Percentiles rank a stretch among this genome's conserved stretches.
Conservation (phyloP, 2,797 vertebrate genomes). For the Arrhamphus sclerolepis region DNA sequence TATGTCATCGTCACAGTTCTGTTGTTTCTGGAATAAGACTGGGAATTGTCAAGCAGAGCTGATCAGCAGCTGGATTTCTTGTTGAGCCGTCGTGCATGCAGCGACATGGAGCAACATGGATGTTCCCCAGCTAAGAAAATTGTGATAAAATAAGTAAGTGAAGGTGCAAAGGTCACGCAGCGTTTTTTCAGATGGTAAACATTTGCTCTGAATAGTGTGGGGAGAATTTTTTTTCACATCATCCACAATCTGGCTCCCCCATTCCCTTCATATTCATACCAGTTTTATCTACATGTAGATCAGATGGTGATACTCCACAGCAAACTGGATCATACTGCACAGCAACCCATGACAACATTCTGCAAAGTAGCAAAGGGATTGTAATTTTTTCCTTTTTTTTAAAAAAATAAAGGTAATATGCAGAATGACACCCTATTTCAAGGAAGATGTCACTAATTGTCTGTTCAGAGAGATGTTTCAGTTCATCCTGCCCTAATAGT, state of each 20-base stretch:
- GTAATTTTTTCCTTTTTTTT: conserved; percentile 23
- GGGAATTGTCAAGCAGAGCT: too few relatives aligned
- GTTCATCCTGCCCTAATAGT: conserved; percentile 61
- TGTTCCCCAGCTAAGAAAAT: too few relatives aligned
- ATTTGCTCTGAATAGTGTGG: too few relatives aligned
- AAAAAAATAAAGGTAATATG: conserved; percentile 33
- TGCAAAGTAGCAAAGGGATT: conserved; percentile 13
- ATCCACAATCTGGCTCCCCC: not conserved
- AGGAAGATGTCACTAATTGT: conserved; percentile 69
- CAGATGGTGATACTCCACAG: conserved; percentile 2
- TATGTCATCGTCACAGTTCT: too few relatives aligned
- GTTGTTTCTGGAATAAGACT: too few relatives aligned
- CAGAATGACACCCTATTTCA: conserved; percentile 45
- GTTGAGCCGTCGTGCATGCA: too few relatives aligned
- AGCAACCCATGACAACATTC: conserved; percentile 23
- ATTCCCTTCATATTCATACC: not conserved
- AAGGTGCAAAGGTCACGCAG: too few relatives aligned
- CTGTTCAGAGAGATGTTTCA: conserved; percentile 49
- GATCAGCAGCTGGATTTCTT: too few relatives aligned
- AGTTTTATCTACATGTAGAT: conserved; percentile 9
- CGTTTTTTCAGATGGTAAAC: too few relatives aligned
- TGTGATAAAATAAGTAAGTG: too few relatives aligned
- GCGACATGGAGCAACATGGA: too few relatives aligned
- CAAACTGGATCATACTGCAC: conserved; percentile 17
- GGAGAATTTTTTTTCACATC: not conserved